Evolutionary conservation across 2,113 vertebrate species (phyloP), one percentile per base, ranked within the genome.

Genomic region (Corapipo altera): DNA sequence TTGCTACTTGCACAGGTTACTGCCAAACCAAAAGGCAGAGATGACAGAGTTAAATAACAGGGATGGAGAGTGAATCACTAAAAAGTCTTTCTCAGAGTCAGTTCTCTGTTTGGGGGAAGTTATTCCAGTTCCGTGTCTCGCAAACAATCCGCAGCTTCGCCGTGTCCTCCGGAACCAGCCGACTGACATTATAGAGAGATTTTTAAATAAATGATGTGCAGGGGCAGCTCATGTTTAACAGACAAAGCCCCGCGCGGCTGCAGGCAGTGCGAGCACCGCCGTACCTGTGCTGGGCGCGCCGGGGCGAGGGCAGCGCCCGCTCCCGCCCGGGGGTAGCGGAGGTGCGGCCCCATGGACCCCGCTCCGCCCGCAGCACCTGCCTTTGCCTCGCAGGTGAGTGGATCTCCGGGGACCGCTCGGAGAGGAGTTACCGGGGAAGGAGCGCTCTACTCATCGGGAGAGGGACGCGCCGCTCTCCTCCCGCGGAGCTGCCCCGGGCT

Each of bases 11-110:
- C 13, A 33, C 91, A 79, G 91, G 93, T 93, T 94, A 52, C 44
- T 28, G 70, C 58, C 43, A 27, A 90, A 18, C 32, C 37, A 18
- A 54, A 78, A 8, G 74, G 52, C 18, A 35, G 93, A 69, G 58
- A n/a, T 32, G 94, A 89, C 62, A 43, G 87, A 85, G 91, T 95
- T 93, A 95, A 96, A 44, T 20, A 41, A 67, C 46, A 30, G 22
- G 12, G 67, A 93, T 76, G 71, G 49, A 74, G 88, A 85, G n/a
- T 8, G 85, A 88, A 95, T 93, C 65, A 16, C 81, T 78, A 48
- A 87, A 85, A 93, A 97, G 84, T 92, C 94, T 89, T 91, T 93
- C 35, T 49, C 55, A 21, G 87, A 94, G 81, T 80, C 91, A 35
- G 27, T 82, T 75, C 70, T 32, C 66, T 65, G 54, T 91, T 85